A percentile compares a stretch with the other conserved stretches of the same genome.
Conservation (phyloP, 2,113 vertebrate genomes). For the Saimiri boliviensis region DNA sequence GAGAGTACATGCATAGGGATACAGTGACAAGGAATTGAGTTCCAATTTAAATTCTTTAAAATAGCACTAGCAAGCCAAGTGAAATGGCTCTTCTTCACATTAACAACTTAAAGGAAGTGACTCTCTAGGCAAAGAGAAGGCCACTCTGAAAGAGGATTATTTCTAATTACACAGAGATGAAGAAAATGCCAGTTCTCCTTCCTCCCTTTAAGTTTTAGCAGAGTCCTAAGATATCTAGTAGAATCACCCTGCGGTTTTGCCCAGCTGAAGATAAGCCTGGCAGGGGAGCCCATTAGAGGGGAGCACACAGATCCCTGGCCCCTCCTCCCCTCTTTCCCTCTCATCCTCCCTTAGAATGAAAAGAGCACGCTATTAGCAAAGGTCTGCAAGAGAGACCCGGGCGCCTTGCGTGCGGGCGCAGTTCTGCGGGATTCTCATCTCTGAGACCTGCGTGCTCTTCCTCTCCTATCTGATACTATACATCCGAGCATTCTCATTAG, state of each 20-base stretch:
- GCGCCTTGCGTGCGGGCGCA: rapidly evolving
- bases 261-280: slow-evolving; percentile 57
- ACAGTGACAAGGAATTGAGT: not conserved
- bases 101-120: slow-evolving; percentile 56
- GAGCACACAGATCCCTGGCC: slow-evolving; percentile 54
- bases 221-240: not conserved
- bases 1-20: not conserved
- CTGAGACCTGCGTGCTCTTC: slow-evolving; percentile 73
- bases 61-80: not conserved
- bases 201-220: slow-evolving; percentile 24
- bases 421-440: slow-evolving; percentile 73
- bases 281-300: slow-evolving; percentile 69
- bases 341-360: slow-evolving; percentile 48
- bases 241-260: not conserved
- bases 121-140: slow-evolving; percentile 40
- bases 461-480: slow-evolving; percentile 77
- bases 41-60: slow-evolving; percentile 11
- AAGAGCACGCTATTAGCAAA: slow-evolving; percentile 63
- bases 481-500: slow-evolving; percentile 77
- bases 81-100: slow-evolving; percentile 52
- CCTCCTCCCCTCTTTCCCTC: not conserved
- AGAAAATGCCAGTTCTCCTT: slow-evolving; percentile 29
- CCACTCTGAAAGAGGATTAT: not conserved
- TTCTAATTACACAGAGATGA: slow-evolving; percentile 62
- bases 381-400: not conserved